These are phyloP conservation scores for Urocolius indicus DNA, from an alignment of 2,113 vertebrate species.

Conservation along the genomic window DNA sequence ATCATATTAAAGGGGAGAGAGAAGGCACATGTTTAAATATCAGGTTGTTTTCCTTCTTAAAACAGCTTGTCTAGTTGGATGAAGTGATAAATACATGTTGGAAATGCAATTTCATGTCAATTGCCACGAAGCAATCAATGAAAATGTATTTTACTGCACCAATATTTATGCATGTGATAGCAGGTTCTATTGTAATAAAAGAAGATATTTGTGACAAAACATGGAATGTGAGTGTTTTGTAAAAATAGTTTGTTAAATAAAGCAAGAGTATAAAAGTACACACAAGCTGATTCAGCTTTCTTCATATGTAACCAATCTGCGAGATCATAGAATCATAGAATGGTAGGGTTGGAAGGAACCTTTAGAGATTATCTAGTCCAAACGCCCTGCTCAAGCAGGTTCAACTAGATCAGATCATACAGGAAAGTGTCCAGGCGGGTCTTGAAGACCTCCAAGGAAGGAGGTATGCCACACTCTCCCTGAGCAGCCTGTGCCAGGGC, in stretches of 20 bases:
- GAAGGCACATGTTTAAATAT: neutral
- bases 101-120: neutral
- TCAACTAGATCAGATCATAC: no score
- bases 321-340: no score
- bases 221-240: neutral
- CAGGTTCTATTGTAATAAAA: conserved; percentile 48
- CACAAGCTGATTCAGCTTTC: neutral
- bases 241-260: neutral
- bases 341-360: no score
- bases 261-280: neutral
- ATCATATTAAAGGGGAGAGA: neutral
- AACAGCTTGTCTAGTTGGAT: neutral
- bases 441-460: no score
- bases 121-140: neutral
- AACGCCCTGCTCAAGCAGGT: no score
- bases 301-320: neutral
- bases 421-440: no score
- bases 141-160: neutral
- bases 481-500: no score
- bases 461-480: no score
- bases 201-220: neutral
- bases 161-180: neutral
- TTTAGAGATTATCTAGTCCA: no score
- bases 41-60: neutral
- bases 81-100: neutral